Conservation (phyloP, 2,113 vertebrate genomes). For the Nannobrachium achirus region DNA sequence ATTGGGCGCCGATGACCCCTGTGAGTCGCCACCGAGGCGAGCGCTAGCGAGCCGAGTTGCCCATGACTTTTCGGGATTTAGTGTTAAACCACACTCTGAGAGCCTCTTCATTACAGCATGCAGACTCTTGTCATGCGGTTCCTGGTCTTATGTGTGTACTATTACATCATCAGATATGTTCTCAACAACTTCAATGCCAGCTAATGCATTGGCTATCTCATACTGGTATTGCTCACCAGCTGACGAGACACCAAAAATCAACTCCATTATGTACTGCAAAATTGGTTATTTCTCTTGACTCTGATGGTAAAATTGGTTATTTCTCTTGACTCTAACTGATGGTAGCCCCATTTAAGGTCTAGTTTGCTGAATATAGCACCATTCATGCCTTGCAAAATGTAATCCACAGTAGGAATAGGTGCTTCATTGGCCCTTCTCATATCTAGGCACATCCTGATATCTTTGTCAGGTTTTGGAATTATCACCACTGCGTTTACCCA, state of each 20-base stretch:
- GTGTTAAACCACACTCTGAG: constrained; percentile 15
- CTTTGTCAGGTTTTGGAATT: constrained; percentile 25
- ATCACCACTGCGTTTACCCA: constrained; percentile 47
- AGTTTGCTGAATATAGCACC: constrained; percentile 39
- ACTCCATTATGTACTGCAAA: constrained; percentile 39
- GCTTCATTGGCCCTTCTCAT: constrained; percentile 32
- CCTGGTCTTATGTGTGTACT: constrained; percentile 26
- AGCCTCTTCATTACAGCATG: constrained; percentile 31
- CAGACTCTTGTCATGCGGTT: constrained; percentile 25
- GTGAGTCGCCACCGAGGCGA: too few relatives aligned
- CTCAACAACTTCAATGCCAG: constrained; percentile 38
- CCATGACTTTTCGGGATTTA: constrained; percentile 28
- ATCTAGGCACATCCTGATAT: constrained; percentile 38
- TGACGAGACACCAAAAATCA: constrained; percentile 41
- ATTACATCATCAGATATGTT: constrained; percentile 57
- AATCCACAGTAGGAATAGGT: constrained; percentile 41
- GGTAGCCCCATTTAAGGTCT: constrained; percentile 48
- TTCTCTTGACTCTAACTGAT: constrained; percentile 40
- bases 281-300: constrained; percentile 37
- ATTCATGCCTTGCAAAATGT: constrained; percentile 34
- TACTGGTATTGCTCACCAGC: constrained; percentile 45
- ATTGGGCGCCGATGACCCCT: too few relatives aligned
- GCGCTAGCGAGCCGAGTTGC: too few relatives aligned
- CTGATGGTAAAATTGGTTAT: too few relatives aligned
- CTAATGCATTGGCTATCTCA: constrained; percentile 24